Evolutionary conservation across 2,797 vertebrate genomes (phyloP).

Genomic region (Oreochromis mossambicus): DNA sequence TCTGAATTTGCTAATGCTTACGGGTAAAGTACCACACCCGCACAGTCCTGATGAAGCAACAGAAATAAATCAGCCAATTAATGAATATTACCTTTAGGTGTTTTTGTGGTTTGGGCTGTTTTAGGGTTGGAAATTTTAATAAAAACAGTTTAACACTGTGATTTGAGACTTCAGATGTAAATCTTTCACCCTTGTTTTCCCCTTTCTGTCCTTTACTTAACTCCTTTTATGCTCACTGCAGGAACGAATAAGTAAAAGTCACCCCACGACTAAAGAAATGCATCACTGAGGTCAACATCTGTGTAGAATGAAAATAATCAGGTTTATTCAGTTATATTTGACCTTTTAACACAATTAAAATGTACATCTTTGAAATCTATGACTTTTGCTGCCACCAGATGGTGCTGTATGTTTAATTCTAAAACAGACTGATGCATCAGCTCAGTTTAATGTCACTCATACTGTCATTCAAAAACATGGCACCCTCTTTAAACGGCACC

Average conservation of each 20-base stretch:
- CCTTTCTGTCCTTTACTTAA: neutral
- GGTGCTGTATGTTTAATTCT: conserved; percentile 2
- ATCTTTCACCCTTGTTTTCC: neutral
- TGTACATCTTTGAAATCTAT: neutral
- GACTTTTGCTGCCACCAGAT: conserved; percentile 12
- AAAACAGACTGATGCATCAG: neutral
- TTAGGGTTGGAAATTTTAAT: neutral
- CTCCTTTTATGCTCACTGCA: neutral
- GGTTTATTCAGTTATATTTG: neutral
- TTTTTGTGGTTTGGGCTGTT: neutral
- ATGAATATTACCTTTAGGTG: neutral
- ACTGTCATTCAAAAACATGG: neutral
- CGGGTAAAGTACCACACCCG: neutral
- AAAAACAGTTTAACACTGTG: neutral
- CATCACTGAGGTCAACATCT: neutral
- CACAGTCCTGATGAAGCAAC: neutral
- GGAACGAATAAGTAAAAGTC: neutral
- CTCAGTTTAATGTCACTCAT: neutral
- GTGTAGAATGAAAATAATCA: neutral
- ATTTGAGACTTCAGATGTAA: neutral
- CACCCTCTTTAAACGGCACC: neutral
- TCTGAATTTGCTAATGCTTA: neutral
- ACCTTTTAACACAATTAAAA: neutral
- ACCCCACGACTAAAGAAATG: neutral
- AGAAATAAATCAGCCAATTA: neutral